Percentiles rank a stretch among this genome's conserved stretches.
These are phyloP conservation scores for human DNA, from an alignment of 2,113 vertebrate genomes.

Conservation along the genomic window DNA sequence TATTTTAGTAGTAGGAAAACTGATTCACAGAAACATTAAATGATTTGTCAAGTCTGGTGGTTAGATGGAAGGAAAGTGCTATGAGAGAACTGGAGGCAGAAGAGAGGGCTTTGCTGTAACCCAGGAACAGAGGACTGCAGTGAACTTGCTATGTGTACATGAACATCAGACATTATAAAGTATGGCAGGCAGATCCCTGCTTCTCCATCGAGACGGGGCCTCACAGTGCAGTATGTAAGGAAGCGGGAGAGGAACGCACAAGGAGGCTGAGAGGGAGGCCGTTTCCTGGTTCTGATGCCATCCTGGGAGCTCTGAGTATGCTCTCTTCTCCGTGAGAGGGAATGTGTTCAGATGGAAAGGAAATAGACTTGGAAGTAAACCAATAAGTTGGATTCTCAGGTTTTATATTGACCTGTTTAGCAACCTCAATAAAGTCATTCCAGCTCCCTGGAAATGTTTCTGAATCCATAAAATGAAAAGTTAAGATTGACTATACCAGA, in stretches of 20 bases:
- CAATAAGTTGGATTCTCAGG: neutral
- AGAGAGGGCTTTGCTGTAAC: neutral
- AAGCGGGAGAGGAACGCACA: neutral
- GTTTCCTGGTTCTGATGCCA: neutral
- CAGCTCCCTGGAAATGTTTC: neutral
- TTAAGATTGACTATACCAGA: neutral
- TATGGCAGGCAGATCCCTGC: fast-evolving
- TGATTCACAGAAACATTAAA: neutral
- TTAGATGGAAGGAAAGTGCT: neutral
- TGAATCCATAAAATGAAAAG: neutral
- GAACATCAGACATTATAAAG: neutral
- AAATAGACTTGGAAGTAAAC: neutral
- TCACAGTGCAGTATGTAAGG: fast-evolving
- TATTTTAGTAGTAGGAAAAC: neutral
- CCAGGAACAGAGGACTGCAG: neutral
- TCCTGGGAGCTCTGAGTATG: neutral
- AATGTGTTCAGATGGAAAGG: neutral
- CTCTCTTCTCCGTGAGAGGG: neutral
- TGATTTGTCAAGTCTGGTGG: neutral
- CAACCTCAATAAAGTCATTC: neutral
- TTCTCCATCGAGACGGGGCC: neutral
- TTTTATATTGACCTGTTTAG: neutral
- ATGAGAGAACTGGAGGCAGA: neutral
- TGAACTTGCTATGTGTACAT: fast-evolving
- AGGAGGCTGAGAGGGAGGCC: neutral